Evolutionary conservation across 1,140 invertebrate genomes (phyloP), one percentile per base, ranked within the genome.

Genomic region (Asbolus verrucosus): DNA sequence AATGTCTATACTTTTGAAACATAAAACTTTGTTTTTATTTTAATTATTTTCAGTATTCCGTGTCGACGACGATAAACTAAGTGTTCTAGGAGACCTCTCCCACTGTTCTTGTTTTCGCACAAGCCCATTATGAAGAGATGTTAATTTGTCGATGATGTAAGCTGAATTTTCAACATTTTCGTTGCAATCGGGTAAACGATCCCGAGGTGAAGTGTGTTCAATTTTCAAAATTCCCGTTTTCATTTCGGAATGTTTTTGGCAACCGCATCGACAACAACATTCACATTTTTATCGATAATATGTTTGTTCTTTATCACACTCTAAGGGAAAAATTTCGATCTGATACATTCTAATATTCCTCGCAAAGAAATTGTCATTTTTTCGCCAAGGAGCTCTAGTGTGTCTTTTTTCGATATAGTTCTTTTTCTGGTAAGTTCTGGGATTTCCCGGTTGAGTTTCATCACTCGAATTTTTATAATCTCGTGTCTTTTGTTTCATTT

Each of bases 401-500:
- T 72, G 70, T 61, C 77, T 50, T 67, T 80, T 79, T 18, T 77
- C 76, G 0, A 43, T 21, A 21, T 75, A 74, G 30, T 67, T 67
- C 39, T 78, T 80, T 30, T 76, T 78, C n/a, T 77, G 39, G 41
- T 80, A 79, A 0, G 69, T 67, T 8, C 73, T 62, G 1, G 76
- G 85, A 75, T 84, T 86, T 2, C 82, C 85, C 19, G 83, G 85
- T 43, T 84, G 82, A 72, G 85, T 87, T 41, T 87, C 86, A 43
- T 87, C 86, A 74, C 86, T 87, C 2, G 86, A 87, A 63, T 86
- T 85, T 60, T 78, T 80, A 33, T 80, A 77, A 76, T 83, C 82
- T 61, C 84, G 80, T 63, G 82, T 81, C 77, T 87, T 85, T 75
- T 87, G 84, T 30, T 87, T 81, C 59, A 89, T 76, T 81, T 88